Conservation (phyloP, 2,113 vertebrate species). For the Silurus asotus region DNA sequence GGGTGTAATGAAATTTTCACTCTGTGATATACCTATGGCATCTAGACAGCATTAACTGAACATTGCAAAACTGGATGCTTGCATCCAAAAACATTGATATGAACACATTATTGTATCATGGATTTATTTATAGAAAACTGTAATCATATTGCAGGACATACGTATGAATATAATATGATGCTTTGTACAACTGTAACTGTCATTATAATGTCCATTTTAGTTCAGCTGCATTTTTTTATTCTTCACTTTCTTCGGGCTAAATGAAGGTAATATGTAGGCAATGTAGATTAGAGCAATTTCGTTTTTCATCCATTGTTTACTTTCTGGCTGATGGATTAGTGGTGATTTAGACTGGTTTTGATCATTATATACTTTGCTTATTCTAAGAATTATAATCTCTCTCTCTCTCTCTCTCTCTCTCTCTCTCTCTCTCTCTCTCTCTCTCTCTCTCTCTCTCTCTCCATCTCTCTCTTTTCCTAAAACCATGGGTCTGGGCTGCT, state of each 20-base stretch:
- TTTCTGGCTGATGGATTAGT: neutral
- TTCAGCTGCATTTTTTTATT: neutral
- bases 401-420: neutral
- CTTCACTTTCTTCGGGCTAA: neutral
- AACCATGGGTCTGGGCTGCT: conserved; percentile 23
- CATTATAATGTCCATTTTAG: neutral
- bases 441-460: conserved; percentile 8
- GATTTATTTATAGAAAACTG: conserved; percentile 11
- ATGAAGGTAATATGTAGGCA: neutral
- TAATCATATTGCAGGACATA: neutral
- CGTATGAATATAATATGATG: conserved; percentile 1
- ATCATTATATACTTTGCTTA: neutral
- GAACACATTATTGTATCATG: neutral
- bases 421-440: neutral
- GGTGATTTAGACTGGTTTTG: neutral
- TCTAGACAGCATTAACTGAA: neutral
- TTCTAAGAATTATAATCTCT: neutral
- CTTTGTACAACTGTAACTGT: neutral
- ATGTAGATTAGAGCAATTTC: neutral
- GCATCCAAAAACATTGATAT: neutral
- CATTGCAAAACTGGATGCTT: neutral
- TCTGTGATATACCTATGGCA: neutral
- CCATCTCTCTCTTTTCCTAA: conserved; percentile 9
- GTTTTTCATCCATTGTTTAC: neutral
- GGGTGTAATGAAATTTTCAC: neutral